Evolutionary conservation across 2,888 invertebrate genomes (phyloP).

Genomic region (Pemphredon lugubris): DNA sequence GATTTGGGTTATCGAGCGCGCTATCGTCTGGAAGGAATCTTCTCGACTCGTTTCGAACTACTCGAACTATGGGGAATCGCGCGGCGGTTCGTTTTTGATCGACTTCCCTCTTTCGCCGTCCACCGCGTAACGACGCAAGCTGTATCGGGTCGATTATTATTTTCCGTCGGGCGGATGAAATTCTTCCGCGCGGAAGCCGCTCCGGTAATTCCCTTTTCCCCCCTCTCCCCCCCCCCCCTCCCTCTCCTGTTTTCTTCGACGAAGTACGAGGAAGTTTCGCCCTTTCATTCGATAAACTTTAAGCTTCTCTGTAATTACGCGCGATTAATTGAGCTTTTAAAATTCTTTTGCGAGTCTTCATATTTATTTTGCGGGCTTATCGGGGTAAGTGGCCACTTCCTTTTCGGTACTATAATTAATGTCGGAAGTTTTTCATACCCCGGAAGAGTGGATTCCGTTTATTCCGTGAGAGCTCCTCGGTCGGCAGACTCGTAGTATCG

Average conservation of each 20-base stretch:
- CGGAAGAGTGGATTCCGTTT: background rate
- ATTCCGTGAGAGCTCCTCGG: constrained; percentile 4
- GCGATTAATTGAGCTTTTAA: constrained; percentile 16
- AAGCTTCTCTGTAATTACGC: constrained; percentile 2
- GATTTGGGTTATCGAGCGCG: constrained; percentile 34
- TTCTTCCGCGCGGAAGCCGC: no score
- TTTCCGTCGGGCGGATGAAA: no score
- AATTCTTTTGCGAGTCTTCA: background rate
- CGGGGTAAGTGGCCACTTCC: background rate
- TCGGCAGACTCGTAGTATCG: no score
- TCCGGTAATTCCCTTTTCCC: no score
- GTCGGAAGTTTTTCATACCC: constrained; percentile 1
- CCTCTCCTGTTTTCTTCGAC: background rate
- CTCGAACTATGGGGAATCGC: background rate
- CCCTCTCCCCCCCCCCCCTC: background rate
- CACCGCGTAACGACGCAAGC: no score
- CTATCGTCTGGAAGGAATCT: background rate
- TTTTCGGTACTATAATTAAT: constrained; percentile 13
- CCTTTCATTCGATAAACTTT: background rate
- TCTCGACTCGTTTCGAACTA: background rate
- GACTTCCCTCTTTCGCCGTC: no score
- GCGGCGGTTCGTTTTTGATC: background rate
- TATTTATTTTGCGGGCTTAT: background rate
- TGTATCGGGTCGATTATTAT: no score
- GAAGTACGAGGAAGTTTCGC: background rate